Evolutionary conservation across 2,113 vertebrate species (phyloP).

Genomic region (Parotia lawesii): DNA sequence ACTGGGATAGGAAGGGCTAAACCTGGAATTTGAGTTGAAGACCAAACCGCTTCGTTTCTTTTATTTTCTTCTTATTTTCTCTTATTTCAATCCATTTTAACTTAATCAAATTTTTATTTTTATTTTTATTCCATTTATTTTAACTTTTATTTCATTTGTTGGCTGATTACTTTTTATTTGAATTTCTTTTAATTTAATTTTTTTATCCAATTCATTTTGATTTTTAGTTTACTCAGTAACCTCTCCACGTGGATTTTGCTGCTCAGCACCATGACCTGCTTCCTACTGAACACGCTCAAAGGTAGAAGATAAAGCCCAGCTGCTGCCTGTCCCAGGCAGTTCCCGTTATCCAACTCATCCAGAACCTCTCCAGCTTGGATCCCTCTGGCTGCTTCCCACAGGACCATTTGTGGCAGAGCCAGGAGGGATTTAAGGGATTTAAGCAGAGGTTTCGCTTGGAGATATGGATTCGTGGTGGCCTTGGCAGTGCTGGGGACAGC

Average conservation of each 20-base stretch:
- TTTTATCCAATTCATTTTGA: background rate
- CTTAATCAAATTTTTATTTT: background rate
- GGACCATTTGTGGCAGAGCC: background rate
- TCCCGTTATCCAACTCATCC: background rate
- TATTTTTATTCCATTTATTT: background rate
- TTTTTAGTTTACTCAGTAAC: background rate
- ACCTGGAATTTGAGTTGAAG: background rate
- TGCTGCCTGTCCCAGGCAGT: background rate
- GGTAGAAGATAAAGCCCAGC: background rate
- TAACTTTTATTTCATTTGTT: background rate
- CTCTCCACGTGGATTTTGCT: background rate
- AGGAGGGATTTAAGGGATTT: background rate
- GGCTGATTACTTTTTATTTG: background rate
- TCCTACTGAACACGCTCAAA: background rate
- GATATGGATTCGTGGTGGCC: background rate
- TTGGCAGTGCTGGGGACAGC: background rate
- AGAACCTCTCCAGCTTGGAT: background rate
- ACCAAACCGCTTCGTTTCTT: background rate
- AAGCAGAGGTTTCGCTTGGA: background rate
- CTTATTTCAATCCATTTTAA: background rate
- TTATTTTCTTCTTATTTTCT: background rate
- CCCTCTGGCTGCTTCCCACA: background rate
- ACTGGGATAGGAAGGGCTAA: background rate
- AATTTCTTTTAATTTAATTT: background rate
- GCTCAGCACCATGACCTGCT: background rate